Percentiles rank a stretch among this genome's conserved stretches.
phyloP scores from a whole-genome alignment of 2,797 vertebrate species.

The Danio jaintianensis region DNA sequence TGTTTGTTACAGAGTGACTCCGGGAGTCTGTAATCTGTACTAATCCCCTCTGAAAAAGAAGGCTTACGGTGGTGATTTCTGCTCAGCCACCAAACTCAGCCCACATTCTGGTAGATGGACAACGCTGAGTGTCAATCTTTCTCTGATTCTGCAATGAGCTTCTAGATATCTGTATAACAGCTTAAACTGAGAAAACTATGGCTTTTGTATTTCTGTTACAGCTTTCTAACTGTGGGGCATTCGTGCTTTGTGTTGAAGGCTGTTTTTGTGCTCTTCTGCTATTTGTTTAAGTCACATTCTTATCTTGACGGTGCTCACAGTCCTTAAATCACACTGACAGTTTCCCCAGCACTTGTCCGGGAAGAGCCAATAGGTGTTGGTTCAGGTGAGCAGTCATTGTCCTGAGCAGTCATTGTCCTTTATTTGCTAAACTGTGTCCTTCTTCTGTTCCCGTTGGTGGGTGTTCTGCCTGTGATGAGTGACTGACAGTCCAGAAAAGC shows the following conservation, averaged over 20 bases:
- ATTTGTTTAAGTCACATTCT: constrained; percentile 31
- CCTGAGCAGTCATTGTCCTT: constrained; percentile 61
- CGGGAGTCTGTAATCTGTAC: constrained; percentile 31
- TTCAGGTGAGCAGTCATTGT: constrained; percentile 60
- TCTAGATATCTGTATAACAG: background rate
- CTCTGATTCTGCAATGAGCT: constrained; percentile 1
- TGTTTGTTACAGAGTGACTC: constrained; percentile 13
- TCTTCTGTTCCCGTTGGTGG: constrained; percentile 79
- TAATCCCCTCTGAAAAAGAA: constrained; percentile 50
- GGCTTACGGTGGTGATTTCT: constrained; percentile 33
- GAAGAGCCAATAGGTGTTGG: constrained; percentile 57
- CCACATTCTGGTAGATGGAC: constrained; percentile 1
- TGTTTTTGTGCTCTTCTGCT: constrained; percentile 29
- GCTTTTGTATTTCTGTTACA: constrained; percentile 20
- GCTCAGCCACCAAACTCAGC: constrained; percentile 5
- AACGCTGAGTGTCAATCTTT: background rate
- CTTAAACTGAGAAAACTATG: background rate
- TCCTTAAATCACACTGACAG: constrained; percentile 24
- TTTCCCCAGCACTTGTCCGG: constrained; percentile 13
- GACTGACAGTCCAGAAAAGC: constrained; percentile 72
- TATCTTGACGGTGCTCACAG: constrained; percentile 33
- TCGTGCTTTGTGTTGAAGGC: constrained; percentile 33
- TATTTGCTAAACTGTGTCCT: constrained; percentile 75
- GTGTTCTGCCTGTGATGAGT: constrained; percentile 70
- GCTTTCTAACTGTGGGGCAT: constrained; percentile 20